Percentiles rank a stretch among this genome's conserved stretches.
Evolutionary conservation across 1,140 invertebrate genomes (phyloP).

Genomic region (Bradynema listronoti): DNA sequence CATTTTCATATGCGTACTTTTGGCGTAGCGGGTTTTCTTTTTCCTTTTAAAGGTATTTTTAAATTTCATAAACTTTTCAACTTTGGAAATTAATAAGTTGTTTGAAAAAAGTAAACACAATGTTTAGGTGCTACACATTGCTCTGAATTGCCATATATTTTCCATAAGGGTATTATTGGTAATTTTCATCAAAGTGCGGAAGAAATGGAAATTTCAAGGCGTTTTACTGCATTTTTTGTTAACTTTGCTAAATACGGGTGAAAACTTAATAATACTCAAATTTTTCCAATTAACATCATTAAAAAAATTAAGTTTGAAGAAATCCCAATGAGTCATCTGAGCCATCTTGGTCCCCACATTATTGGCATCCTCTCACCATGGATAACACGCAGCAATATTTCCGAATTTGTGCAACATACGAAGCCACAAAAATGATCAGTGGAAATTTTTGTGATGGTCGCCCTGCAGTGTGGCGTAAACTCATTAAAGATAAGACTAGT

Average conservation of each 20-base stretch:
- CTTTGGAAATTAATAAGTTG: slow-evolving; percentile 15
- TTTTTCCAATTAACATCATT: background rate
- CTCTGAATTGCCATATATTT: slow-evolving; percentile 47
- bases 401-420: no score
- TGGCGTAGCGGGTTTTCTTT: slow-evolving; percentile 25
- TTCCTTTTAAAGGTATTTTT: slow-evolving; percentile 33
- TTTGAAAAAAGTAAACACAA: slow-evolving; percentile 15
- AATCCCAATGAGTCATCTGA: slow-evolving; percentile 3
- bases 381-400: background rate
- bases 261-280: background rate
- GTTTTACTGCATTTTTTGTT: slow-evolving; percentile 43
- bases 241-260: slow-evolving; percentile 56
- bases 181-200: slow-evolving; percentile 39
- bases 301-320: background rate
- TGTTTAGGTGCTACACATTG: slow-evolving; percentile 45
- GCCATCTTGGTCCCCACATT: background rate
- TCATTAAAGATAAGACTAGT: no score
- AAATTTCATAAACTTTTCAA: slow-evolving; percentile 20
- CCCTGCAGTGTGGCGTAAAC: slow-evolving; percentile 2
- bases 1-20: slow-evolving; percentile 37
- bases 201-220: slow-evolving; percentile 41
- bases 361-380: background rate
- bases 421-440: slow-evolving; percentile 1
- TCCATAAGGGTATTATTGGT: slow-evolving; percentile 37
- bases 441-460: slow-evolving; percentile 4